Base-by-base conservation (phyloP, 2,888 invertebrate genomes). In the Oligia strigilis region DNA sequence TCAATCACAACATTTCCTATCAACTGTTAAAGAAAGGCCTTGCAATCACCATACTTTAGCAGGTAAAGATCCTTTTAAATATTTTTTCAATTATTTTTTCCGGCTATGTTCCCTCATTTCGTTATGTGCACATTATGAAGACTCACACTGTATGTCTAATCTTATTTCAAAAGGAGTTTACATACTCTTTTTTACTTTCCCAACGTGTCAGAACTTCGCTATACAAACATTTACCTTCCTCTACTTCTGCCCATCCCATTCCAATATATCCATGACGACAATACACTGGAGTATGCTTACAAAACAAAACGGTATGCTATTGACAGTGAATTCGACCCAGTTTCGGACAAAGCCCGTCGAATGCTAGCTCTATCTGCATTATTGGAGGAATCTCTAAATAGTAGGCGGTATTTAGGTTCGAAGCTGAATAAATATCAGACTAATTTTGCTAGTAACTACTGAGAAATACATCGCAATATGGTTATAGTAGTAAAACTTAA, bases 291-390 rank as follows among this genome's bases (percentile, higher is more conserved):
- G 84, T 87, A 55, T 78, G 72, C 74, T 70, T 43, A 23, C 75
- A 58, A 83, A 87, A 85, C 84, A 85, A 84, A 84, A 84, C 80
- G n/a, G 52, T 13, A 19, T 40, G 36, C 66, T 85, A 87, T 87
- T 87, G 84, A 77, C 84, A 74, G 67, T 40, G 64, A 67, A 76
- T 87, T 74, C 43, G 85, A 80, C 85, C 85, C 49, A 87, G 66
- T 87, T 85, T 87, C 69, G 75, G 87, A 84, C 85, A 85, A 87
- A 76, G 73, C 14, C 23, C 5, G 17, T 43, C 29, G 46, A 75
- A 80, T 60, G 66, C 72, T 46, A 36, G n/a, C 40, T n/a, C 40
- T 74, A 19, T 69, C 17, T 58, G 62, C 65, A 36, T 69, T 86
- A 78, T 78, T 75, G 75, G 43, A 72, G 58, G n/a, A 71, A 73